Evolutionary conservation across 2,113 vertebrate genomes (phyloP).

Genomic region (Phylloscopus whistleri): DNA sequence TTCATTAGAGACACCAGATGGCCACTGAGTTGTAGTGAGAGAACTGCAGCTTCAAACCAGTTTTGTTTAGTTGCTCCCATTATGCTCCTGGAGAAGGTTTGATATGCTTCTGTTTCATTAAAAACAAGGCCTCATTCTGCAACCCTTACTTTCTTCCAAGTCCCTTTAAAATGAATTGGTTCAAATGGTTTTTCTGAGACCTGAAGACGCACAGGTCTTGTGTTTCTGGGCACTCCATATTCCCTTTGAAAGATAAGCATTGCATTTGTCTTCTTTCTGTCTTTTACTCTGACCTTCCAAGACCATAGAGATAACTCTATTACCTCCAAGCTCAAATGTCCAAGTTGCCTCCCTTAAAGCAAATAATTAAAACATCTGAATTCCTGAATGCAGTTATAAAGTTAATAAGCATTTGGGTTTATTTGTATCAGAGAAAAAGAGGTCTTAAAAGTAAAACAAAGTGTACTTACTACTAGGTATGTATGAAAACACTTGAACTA

Average conservation of each 20-base stretch:
- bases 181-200: neutral
- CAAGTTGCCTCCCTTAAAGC: neutral
- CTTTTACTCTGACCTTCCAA: neutral
- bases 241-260: neutral
- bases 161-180: neutral
- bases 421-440: neutral
- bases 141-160: neutral
- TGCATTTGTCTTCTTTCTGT: neutral
- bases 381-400: neutral
- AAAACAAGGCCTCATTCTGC: neutral
- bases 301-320: neutral
- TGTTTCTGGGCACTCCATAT: neutral
- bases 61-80: neutral
- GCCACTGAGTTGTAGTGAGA: neutral
- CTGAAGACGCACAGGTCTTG: neutral
- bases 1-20: conserved; percentile 25
- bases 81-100: neutral
- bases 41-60: conserved; percentile 1
- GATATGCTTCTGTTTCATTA: neutral
- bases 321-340: neutral
- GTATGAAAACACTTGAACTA: neutral
- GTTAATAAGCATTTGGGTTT: neutral
- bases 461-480: neutral
- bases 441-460: neutral
- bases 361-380: neutral